These are phyloP conservation scores for Caenorhabditis zanzibari DNA, from an alignment of 2,888 invertebrate species.

Conservation along the genomic window DNA sequence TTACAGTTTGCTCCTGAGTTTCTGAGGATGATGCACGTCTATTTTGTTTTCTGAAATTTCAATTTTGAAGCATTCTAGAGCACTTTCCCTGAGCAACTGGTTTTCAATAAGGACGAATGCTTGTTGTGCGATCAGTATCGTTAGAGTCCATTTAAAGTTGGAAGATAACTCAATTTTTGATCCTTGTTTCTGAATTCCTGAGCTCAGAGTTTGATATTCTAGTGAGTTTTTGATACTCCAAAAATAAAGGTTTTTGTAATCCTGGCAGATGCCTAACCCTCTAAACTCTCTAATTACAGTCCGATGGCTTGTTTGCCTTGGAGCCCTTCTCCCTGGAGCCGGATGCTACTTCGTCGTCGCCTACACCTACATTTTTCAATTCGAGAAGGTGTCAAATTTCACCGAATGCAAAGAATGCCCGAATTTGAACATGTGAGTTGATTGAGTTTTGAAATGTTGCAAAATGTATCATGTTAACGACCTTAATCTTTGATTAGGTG, in stretches of 20 bases:
- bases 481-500: slow-evolving; percentile 30
- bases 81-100: too few species aligned
- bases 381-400: slow-evolving; percentile 79
- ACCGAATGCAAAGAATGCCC: slow-evolving; percentile 77
- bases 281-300: slow-evolving; percentile 64
- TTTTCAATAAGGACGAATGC: too few species aligned
- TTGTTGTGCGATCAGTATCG: too few species aligned
- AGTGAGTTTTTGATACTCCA: neutral
- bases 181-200: neutral
- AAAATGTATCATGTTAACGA: slow-evolving; percentile 5
- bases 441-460: slow-evolving; percentile 13
- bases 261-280: neutral
- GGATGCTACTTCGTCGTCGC: slow-evolving; percentile 82
- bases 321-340: slow-evolving; percentile 81
- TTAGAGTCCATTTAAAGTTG: too few species aligned
- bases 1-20: too few species aligned
- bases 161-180: neutral
- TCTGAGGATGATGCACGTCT: too few species aligned
- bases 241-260: neutral
- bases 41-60: too few species aligned
- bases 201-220: neutral
- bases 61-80: too few species aligned
- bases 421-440: slow-evolving; percentile 75
- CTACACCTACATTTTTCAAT: slow-evolving; percentile 81
- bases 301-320: slow-evolving; percentile 71